Evolutionary conservation across 1,140 invertebrate genomes (phyloP).

Genomic region (Papilio helenus): DNA sequence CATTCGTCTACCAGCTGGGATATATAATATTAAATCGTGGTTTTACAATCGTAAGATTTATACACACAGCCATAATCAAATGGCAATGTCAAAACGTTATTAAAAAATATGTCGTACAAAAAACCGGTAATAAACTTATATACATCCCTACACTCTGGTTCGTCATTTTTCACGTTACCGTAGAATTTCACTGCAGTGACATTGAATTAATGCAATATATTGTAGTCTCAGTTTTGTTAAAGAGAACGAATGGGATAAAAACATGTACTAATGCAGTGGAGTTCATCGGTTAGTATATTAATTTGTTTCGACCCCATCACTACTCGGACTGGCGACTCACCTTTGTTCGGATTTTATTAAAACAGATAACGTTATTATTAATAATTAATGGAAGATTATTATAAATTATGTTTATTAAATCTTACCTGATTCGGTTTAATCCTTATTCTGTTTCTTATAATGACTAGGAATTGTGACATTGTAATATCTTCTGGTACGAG

Average conservation of each 20-base stretch:
- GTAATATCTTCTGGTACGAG: slow-evolving; percentile 91
- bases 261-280: too few relatives aligned
- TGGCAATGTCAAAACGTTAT: too few relatives aligned
- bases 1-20: background rate
- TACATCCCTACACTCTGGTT: background rate
- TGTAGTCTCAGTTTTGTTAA: too few relatives aligned
- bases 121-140: background rate
- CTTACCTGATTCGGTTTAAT: slow-evolving; percentile 80
- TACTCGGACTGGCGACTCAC: too few relatives aligned
- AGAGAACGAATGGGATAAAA: too few relatives aligned
- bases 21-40: background rate
- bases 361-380: too few relatives aligned
- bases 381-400: too few relatives aligned
- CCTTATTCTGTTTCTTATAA: slow-evolving; percentile 86
- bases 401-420: background rate
- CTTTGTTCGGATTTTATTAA: too few relatives aligned
- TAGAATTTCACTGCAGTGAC: too few relatives aligned
- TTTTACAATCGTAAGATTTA: background rate
- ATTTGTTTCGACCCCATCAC: too few relatives aligned
- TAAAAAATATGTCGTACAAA: background rate
- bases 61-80: background rate
- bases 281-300: too few relatives aligned
- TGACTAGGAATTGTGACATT: slow-evolving; percentile 90
- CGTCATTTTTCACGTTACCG: background rate
- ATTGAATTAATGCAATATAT: too few relatives aligned